Base-by-base conservation (phyloP, 2,113 vertebrate species). In the Engystomops pustulosus region DNA sequence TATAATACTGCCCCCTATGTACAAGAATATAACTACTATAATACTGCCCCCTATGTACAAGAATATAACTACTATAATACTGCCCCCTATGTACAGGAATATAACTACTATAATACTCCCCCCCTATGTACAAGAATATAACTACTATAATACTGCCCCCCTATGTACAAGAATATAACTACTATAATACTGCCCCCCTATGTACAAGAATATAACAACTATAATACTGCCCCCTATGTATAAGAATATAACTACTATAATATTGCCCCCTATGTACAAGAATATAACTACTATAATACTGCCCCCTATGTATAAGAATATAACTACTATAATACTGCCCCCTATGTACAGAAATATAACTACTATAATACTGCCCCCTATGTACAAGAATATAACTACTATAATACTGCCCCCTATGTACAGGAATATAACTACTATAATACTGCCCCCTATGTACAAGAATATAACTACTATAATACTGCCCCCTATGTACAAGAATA, bases 11-110 rank as follows among this genome's bases (percentile, higher is more conserved):
- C 58, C 5, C n/a, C 58, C 23, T 60, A 60, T 60, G 11, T 60
- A 60, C 58, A 12, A 60, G 58, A 60, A 60, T 60, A 60, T 60
- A 60, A 27, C 55, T 58, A 58, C 55, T 55, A 55, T 55, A 55
- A 55, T 55, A 55, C 51, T 55, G 18, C 51, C 2, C n/a, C 18
- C 51, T 55, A 55, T n/a, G 20, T 55, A 55, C 51, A 55, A 55
- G 51, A 55, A 55, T 55, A 55, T 55, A 55, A 55, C 51, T 55
- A 55, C 51, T 55, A 55, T 55, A 55, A 55, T 55, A 55, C 51
- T 55, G 6, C 51, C 2, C n/a, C 18, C 51, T 55, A 55, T n/a
- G 20, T 55, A 55, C 51, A n/a, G 23, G 51, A 55, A 55, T 55
- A 55, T n/a, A 55, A 55, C 51, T 55, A n/a, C 51, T 55, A 55